Evolutionary conservation across 1,140 invertebrate species (phyloP).

Genomic region (Mactra quadrangularis): DNA sequence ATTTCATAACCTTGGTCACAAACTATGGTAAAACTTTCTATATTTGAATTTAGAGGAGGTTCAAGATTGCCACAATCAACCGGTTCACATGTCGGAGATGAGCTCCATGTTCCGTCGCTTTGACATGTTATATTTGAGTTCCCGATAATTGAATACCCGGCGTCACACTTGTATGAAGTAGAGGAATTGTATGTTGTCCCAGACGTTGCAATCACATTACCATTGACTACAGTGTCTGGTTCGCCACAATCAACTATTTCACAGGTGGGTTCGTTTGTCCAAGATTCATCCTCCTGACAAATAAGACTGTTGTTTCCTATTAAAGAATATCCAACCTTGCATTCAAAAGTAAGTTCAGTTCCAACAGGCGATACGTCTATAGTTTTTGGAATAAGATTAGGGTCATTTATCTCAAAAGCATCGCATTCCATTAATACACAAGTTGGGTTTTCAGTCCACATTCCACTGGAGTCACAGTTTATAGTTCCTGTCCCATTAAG

Average conservation of each 20-base stretch:
- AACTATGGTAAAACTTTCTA: background rate
- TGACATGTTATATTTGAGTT: background rate
- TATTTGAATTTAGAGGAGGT: background rate
- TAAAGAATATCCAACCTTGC: background rate
- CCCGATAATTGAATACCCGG: background rate
- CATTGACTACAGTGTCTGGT: background rate
- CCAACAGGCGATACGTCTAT: background rate
- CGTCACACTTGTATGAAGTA: background rate
- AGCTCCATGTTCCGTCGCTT: background rate
- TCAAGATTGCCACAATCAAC: background rate
- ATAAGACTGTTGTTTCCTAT: background rate
- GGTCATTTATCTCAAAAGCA: background rate
- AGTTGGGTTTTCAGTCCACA: conserved; percentile 4
- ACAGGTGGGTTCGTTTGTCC: background rate
- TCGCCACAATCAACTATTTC: background rate
- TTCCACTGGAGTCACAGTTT: background rate
- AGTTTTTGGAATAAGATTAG: background rate
- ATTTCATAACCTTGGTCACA: conserved; percentile 8
- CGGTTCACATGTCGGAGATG: background rate
- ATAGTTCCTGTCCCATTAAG: background rate
- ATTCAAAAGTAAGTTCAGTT: background rate
- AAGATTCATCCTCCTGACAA: conserved; percentile 5
- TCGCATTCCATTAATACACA: background rate
- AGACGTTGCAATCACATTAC: background rate
- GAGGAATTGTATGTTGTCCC: background rate